phyloP scores from a whole-genome alignment of 2,888 invertebrate genomes.

The Diaperis boleti region DNA sequence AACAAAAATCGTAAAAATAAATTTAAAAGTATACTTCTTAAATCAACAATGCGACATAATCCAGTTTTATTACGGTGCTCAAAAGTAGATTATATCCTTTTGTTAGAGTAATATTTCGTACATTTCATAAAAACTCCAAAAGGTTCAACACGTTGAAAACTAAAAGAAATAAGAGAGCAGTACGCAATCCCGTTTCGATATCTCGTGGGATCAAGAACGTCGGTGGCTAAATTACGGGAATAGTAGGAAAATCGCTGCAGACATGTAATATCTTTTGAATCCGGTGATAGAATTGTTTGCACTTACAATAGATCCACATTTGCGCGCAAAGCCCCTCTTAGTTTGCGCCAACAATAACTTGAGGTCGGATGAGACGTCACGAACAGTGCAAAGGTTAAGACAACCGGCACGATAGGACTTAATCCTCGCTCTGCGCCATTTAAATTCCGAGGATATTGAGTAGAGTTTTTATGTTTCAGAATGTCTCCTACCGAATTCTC shows the following conservation, averaged over 20 bases:
- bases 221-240: too few relatives aligned
- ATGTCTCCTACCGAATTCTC: conserved; percentile 99
- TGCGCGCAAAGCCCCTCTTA: not conserved
- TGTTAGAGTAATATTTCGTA: too few relatives aligned
- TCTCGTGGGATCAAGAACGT: too few relatives aligned
- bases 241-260: not conserved
- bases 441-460: conserved; percentile 4
- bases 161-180: too few relatives aligned
- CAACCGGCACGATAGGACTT: not conserved
- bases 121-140: too few relatives aligned
- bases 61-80: too few relatives aligned
- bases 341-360: conserved; percentile 1
- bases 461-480: conserved; percentile 66
- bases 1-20: too few relatives aligned
- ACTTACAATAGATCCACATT: not conserved
- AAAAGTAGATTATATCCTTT: too few relatives aligned
- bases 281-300: not conserved
- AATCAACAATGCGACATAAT: too few relatives aligned
- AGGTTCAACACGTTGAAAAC: too few relatives aligned
- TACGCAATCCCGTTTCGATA: too few relatives aligned
- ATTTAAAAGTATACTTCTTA: too few relatives aligned
- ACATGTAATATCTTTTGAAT: not conserved
- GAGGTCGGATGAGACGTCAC: conserved; percentile 1
- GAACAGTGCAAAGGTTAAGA: conserved; percentile 3
- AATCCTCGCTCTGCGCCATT: not conserved